These are phyloP conservation scores for Eledone cirrhosa DNA, from an alignment of 2,888 invertebrate genomes.

Conservation along the genomic window DNA sequence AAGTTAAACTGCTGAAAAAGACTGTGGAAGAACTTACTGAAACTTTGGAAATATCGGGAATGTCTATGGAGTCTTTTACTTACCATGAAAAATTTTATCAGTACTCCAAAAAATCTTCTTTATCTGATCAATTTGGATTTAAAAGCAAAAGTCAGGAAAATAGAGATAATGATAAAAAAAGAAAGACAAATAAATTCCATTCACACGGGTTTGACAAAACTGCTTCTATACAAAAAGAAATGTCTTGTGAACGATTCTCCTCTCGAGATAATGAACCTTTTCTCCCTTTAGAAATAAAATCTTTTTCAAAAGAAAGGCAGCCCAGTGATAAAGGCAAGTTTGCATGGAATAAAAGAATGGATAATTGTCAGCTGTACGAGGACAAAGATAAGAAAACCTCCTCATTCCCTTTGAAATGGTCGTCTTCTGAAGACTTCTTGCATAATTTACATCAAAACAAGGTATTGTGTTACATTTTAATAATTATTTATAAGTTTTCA, in stretches of 20 bases:
- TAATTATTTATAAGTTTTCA: no score
- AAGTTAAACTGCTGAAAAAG: slow-evolving; percentile 48
- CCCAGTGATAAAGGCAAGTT: no score
- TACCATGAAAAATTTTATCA: neutral
- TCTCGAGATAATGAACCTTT: neutral
- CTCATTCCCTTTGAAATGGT: neutral
- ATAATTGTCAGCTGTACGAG: neutral
- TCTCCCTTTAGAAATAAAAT: slow-evolving; percentile 10
- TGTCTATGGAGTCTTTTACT: neutral
- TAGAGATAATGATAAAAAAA: neutral
- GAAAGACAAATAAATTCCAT: neutral
- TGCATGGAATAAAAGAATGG: neutral
- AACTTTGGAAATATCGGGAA: slow-evolving; percentile 17
- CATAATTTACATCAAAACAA: neutral
- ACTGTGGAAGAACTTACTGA: slow-evolving; percentile 37
- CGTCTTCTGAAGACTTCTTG: neutral
- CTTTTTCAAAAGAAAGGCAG: no score
- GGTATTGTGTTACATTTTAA: no score
- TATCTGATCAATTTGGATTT: neutral
- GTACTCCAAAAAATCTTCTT: neutral
- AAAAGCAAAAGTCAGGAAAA: slow-evolving; percentile 4
- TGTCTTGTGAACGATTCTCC: neutral
- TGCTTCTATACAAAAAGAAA: neutral
- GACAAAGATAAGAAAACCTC: slow-evolving; percentile 21
- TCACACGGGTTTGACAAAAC: slow-evolving; percentile 4